These are phyloP conservation scores for Ochropleura plecta DNA, from an alignment of 2,888 invertebrate species.

Conservation along the genomic window DNA sequence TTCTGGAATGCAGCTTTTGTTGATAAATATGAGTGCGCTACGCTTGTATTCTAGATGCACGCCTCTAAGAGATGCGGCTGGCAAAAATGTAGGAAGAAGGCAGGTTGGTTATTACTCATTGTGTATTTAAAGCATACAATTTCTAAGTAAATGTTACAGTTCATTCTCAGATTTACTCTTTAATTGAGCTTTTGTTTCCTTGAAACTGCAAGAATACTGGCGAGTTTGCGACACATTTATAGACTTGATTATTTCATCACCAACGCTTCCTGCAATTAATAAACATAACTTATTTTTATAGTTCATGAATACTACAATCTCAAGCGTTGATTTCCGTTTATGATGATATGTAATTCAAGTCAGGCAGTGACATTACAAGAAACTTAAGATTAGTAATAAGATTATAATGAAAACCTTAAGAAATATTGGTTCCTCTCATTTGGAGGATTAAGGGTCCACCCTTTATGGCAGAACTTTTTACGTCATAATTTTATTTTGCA, in stretches of 20 bases:
- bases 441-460: too few relatives aligned
- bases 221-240: slow-evolving; percentile 16
- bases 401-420: slow-evolving; percentile 19
- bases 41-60: slow-evolving; percentile 34
- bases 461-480: too few relatives aligned
- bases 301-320: slow-evolving; percentile 35
- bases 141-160: slow-evolving; percentile 28
- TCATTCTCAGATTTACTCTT: slow-evolving; percentile 34
- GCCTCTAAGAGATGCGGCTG: slow-evolving; percentile 2
- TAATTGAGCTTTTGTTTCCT: slow-evolving; percentile 51
- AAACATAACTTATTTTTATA: slow-evolving; percentile 33
- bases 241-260: slow-evolving; percentile 41
- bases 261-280: slow-evolving; percentile 34
- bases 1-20: slow-evolving; percentile 56
- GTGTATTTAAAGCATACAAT: slow-evolving; percentile 30
- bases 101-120: slow-evolving; percentile 40
- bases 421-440: slow-evolving; percentile 30
- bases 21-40: slow-evolving; percentile 56
- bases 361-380: slow-evolving; percentile 24
- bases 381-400: background rate
- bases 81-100: slow-evolving; percentile 50
- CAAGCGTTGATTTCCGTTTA: slow-evolving; percentile 44
- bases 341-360: slow-evolving; percentile 32
- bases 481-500: too few relatives aligned
- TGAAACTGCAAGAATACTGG: slow-evolving; percentile 11